A percentile compares a stretch with the other conserved stretches of the same genome.
These are phyloP conservation scores for Tadarida brasiliensis DNA, from an alignment of 2,797 vertebrate species.

Conservation along the genomic window DNA sequence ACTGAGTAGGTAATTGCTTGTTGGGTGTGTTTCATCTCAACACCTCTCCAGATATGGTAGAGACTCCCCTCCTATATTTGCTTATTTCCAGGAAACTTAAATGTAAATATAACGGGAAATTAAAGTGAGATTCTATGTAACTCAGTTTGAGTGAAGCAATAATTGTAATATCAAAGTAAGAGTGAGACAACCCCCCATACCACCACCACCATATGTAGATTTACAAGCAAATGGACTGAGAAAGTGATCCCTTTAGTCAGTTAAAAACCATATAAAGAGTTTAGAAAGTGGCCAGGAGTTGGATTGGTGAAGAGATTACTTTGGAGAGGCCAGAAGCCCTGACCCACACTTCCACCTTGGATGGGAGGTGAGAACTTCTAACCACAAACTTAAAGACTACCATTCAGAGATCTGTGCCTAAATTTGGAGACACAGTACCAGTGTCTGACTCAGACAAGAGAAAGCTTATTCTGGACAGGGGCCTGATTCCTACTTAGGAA, in stretches of 20 bases:
- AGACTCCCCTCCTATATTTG: background rate
- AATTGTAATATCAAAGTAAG: background rate
- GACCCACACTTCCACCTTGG: background rate
- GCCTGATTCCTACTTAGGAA: background rate
- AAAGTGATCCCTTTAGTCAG: background rate
- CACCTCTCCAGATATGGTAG: background rate
- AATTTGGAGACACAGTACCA: background rate
- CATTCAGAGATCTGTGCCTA: background rate
- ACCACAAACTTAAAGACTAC: background rate
- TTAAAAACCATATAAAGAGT: background rate
- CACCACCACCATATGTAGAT: background rate
- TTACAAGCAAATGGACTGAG: background rate
- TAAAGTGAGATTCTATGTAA: background rate
- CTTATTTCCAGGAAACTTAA: constrained; percentile 11
- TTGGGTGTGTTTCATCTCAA: background rate
- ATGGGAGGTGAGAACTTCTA: background rate
- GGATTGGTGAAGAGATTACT: background rate
- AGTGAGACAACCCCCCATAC: fast-evolving
- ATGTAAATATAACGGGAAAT: background rate
- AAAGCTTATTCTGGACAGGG: background rate
- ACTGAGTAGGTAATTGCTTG: background rate
- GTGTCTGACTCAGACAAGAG: background rate
- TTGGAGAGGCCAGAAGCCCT: background rate
- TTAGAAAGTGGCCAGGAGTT: background rate
- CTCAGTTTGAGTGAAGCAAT: background rate